Conservation (phyloP, 2,797 vertebrate species). For the Coccyzus lansbergi region DNA sequence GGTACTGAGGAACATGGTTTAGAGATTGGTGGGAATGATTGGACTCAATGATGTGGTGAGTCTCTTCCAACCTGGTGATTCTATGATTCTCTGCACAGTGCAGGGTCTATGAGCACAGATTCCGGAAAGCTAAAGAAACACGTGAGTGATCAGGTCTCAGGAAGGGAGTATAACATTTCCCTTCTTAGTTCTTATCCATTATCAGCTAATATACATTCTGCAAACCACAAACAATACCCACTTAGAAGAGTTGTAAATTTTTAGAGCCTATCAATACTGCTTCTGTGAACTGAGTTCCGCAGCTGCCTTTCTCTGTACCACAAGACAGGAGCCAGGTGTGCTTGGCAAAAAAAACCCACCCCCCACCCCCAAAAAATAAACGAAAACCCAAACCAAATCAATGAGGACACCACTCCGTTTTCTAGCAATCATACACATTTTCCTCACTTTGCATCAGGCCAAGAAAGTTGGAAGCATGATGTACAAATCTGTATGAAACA, state of each 20-base stretch:
- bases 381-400: not conserved
- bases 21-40: too few relatives aligned
- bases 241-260: not conserved
- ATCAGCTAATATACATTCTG: not conserved
- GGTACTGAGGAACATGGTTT: too few relatives aligned
- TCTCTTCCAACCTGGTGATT: too few relatives aligned
- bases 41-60: too few relatives aligned
- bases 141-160: not conserved
- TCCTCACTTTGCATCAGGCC: not conserved
- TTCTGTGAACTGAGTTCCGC: not conserved
- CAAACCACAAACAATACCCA: not conserved
- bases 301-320: not conserved
- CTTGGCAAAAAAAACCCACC: too few relatives aligned
- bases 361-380: too few relatives aligned
- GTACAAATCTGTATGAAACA: constrained; percentile 46
- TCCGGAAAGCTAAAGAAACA: not conserved
- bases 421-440: not conserved
- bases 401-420: not conserved
- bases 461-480: constrained; percentile 9
- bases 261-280: not conserved
- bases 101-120: not conserved
- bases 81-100: not conserved
- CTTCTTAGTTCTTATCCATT: not conserved
- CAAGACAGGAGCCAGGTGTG: not conserved
- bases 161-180: not conserved